Conservation (phyloP, 2,797 vertebrate genomes). For the Paratrypauchen microcephalus region DNA sequence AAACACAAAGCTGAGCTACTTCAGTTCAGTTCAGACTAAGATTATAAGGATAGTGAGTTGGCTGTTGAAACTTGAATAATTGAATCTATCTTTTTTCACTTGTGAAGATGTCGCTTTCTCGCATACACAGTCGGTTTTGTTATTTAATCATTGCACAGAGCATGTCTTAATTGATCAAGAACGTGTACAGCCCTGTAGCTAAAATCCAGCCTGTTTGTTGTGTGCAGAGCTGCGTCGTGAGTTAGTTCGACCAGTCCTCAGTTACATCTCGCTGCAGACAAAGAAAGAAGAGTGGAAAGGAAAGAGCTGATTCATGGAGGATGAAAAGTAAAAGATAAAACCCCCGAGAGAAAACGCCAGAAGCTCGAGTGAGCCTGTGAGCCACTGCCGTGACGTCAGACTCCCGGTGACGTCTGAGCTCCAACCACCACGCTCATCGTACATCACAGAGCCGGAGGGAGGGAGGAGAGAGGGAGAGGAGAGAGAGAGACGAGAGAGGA, state of each 20-base stretch:
- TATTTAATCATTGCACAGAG: too few species aligned
- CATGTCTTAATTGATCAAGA: too few species aligned
- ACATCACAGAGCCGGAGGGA: slow-evolving; percentile 59
- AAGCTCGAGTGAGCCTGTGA: slow-evolving; percentile 48
- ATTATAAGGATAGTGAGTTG: too few species aligned
- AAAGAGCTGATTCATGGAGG: slow-evolving; percentile 32
- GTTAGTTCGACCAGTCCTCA: slow-evolving; percentile 19
- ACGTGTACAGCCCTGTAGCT: not conserved
- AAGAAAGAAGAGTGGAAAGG: not conserved
- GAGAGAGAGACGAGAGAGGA: slow-evolving; percentile 42
- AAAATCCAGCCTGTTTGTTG: not conserved
- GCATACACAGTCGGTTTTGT: too few species aligned
- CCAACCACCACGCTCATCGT: slow-evolving; percentile 56
- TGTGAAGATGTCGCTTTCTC: too few species aligned
- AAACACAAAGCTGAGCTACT: too few species aligned
- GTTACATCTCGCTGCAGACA: not conserved
- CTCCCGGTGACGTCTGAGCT: slow-evolving; percentile 68
- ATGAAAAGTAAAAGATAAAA: slow-evolving; percentile 31
- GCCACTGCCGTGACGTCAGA: slow-evolving; percentile 64
- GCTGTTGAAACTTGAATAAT: too few species aligned
- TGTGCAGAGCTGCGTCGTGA: slow-evolving; percentile 19
- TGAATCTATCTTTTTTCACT: too few species aligned
- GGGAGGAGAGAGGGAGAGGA: not conserved
- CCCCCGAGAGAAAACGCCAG: slow-evolving; percentile 42
- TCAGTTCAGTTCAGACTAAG: too few species aligned